Percentiles rank a stretch among this genome's conserved stretches.
Conservation (phyloP, 2,797 vertebrate species). For the Ispidina lecontei region DNA sequence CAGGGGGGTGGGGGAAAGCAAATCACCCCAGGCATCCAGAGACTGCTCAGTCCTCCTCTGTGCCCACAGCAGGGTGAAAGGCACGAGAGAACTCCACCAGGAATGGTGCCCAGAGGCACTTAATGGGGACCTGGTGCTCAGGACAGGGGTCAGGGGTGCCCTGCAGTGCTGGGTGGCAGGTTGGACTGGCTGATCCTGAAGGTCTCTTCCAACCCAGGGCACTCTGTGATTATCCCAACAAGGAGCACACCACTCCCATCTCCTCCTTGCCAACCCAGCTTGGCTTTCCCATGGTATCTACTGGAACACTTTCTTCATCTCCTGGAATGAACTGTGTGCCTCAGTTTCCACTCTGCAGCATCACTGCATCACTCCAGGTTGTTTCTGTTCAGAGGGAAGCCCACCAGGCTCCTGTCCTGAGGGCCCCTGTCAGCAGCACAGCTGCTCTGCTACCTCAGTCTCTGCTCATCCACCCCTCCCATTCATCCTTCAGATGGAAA, state of each 20-base stretch:
- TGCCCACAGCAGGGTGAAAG: slow-evolving; percentile 39
- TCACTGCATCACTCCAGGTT: too few species aligned
- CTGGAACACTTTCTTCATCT: neutral
- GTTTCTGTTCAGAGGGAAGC: too few species aligned
- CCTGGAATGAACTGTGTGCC: neutral
- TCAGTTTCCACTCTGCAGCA: neutral
- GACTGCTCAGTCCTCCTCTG: slow-evolving; percentile 54
- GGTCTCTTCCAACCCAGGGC: too few species aligned
- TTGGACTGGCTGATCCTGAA: too few species aligned
- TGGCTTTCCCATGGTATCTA: neutral
- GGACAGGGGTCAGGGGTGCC: too few species aligned
- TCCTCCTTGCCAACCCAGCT: neutral
- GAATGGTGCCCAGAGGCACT: neutral
- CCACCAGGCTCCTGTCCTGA: too few species aligned
- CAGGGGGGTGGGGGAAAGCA: neutral
- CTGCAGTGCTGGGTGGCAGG: too few species aligned
- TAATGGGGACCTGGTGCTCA: too few species aligned
- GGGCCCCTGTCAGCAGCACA: too few species aligned
- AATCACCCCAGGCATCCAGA: slow-evolving; percentile 12
- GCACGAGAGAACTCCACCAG: slow-evolving; percentile 14
- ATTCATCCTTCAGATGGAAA: slow-evolving; percentile 57
- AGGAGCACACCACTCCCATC: neutral
- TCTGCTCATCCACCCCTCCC: slow-evolving; percentile 37
- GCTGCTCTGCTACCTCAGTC: neutral
- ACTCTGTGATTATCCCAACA: too few species aligned